phyloP scores from a whole-genome alignment of 92 coral and sea anemone species.

The Umimayanthus chanpuru region DNA sequence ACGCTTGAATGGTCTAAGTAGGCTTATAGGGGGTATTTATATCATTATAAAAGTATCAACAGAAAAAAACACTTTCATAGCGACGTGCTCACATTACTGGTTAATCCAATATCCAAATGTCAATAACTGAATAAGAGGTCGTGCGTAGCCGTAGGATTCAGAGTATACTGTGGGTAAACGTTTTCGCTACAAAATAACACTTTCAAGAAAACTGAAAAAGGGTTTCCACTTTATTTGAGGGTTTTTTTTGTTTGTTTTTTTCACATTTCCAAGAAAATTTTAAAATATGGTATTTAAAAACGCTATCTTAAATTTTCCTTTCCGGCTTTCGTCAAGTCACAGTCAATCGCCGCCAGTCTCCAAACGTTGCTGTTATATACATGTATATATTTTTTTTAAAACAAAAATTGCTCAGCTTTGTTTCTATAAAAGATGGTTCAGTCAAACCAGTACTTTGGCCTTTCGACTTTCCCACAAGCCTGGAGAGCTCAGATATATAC shows the following conservation, averaged over 20 bases:
- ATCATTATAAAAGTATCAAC: conserved; percentile 11
- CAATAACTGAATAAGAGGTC: neutral
- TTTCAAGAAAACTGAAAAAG: neutral
- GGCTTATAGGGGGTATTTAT: neutral
- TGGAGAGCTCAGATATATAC: neutral
- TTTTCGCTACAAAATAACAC: neutral
- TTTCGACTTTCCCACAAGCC: neutral
- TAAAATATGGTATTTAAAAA: neutral
- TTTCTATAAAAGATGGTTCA: too few species aligned
- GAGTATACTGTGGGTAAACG: neutral
- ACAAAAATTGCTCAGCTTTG: neutral
- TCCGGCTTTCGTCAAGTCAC: neutral
- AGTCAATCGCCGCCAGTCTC: neutral
- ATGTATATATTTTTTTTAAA: too few species aligned
- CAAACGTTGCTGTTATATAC: too few species aligned
- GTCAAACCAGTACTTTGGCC: neutral
- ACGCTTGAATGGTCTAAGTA: conserved; percentile 1
- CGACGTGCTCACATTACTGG: neutral
- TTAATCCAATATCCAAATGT: neutral
- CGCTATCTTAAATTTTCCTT: neutral
- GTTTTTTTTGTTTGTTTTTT: too few species aligned
- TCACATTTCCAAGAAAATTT: neutral
- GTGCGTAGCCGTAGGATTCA: too few species aligned
- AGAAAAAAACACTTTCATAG: neutral
- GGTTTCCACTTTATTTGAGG: neutral